Evolutionary conservation across 2,797 vertebrate genomes (phyloP).

Genomic region (Schizopygopsis malacanthus): DNA sequence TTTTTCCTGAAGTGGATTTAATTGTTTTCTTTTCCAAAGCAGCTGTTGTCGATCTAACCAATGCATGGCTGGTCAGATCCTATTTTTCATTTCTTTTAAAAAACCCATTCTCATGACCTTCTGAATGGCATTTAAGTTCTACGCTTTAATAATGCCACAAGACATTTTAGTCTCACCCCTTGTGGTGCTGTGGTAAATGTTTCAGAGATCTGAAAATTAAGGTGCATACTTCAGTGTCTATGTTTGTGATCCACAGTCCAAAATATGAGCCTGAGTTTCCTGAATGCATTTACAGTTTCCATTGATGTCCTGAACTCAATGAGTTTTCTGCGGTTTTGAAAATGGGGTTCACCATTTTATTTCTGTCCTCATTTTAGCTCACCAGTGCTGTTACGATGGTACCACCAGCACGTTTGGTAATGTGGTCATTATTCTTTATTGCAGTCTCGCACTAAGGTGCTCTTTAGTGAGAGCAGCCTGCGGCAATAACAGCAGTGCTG

Average conservation of each 20-base stretch:
- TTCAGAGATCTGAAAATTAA: conserved; percentile 14
- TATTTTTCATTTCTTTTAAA: conserved; percentile 25
- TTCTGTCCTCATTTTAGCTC: conserved; percentile 8
- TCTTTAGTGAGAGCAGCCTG: conserved; percentile 18
- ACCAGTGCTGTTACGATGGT: conserved; percentile 19
- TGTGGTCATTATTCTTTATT: conserved; percentile 32
- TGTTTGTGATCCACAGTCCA: not conserved
- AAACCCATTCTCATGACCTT: conserved; percentile 28
- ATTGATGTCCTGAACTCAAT: conserved; percentile 16
- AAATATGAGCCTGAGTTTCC: not conserved
- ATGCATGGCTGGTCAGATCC: not conserved
- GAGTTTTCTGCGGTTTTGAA: conserved; percentile 1
- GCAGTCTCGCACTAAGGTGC: conserved; percentile 29
- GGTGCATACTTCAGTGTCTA: conserved; percentile 6
- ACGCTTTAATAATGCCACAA: conserved; percentile 25
- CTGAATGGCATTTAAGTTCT: conserved; percentile 14
- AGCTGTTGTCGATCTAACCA: not conserved
- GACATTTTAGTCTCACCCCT: conserved; percentile 13
- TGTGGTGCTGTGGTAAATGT: conserved; percentile 13
- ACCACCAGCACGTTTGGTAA: conserved; percentile 35
- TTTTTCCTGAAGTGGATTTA: not conserved
- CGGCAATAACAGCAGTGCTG: not conserved
- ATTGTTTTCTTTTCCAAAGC: not conserved
- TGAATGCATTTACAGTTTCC: conserved; percentile 12
- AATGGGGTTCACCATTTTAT: conserved; percentile 12